phyloP scores from a whole-genome alignment of 2,797 vertebrate genomes.

The Coranthus polyacanthus region DNA sequence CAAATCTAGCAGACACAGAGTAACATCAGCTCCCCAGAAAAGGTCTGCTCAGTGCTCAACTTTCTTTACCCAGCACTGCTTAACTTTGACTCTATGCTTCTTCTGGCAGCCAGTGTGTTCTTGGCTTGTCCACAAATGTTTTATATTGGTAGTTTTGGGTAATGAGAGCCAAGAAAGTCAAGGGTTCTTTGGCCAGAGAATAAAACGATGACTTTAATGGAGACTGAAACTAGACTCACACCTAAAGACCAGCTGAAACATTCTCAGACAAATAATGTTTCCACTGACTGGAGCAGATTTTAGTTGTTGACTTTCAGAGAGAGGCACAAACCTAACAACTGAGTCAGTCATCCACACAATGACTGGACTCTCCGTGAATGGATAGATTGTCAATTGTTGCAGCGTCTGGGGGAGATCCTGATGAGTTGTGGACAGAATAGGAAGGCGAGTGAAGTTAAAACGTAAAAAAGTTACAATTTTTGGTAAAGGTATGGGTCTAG shows the following conservation, averaged over 20 bases:
- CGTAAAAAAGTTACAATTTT: no score
- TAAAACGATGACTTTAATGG: not conserved
- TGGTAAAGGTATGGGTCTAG: no score
- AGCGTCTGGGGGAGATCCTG: no score
- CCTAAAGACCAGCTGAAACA: not conserved
- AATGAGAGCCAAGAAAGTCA: not conserved
- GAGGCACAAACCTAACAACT: not conserved
- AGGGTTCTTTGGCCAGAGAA: not conserved
- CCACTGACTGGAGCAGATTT: not conserved
- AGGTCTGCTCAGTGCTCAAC: not conserved
- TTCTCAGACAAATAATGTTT: not conserved
- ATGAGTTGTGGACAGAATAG: no score
- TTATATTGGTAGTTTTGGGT: not conserved
- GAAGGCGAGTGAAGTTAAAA: no score
- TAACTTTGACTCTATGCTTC: not conserved
- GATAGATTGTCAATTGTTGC: no score
- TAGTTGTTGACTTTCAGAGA: not conserved
- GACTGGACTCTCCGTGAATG: not conserved
- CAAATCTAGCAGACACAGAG: slow-evolving; percentile 1
- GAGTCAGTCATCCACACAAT: not conserved
- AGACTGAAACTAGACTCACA: slow-evolving; percentile 3
- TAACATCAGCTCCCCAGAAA: slow-evolving; percentile 1
- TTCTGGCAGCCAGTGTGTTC: not conserved
- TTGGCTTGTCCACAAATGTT: not conserved
- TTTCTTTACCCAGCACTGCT: not conserved